Percentiles rank a stretch among this genome's conserved stretches.
Conservation (phyloP, 2,797 vertebrate genomes). For the Florisuga fusca region DNA sequence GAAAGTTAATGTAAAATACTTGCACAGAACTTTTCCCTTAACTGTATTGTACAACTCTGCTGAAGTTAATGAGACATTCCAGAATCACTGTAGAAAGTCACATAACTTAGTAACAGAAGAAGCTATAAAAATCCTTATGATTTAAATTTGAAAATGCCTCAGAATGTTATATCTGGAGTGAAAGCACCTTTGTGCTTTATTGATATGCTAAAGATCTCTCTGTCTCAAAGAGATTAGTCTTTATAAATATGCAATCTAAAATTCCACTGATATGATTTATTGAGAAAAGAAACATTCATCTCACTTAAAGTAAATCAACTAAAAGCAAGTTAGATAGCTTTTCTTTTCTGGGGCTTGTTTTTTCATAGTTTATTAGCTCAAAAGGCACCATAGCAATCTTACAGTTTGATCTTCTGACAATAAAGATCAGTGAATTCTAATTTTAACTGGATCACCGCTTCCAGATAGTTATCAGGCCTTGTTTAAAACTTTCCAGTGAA, state of each 20-base stretch:
- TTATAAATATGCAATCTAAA: neutral
- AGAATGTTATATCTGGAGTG: neutral
- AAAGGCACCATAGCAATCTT: neutral
- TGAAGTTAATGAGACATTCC: conserved; percentile 24
- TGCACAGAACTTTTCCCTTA: conserved; percentile 2
- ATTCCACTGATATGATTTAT: neutral
- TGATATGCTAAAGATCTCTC: neutral
- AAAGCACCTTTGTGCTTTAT: neutral
- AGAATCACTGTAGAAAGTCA: neutral
- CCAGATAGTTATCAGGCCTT: neutral
- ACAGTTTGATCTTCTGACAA: neutral
- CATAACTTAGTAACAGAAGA: neutral
- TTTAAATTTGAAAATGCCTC: conserved; percentile 16
- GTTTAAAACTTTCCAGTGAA: neutral
- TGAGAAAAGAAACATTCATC: neutral
- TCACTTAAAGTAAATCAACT: neutral
- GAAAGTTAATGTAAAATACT: neutral
- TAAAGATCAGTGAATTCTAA: neutral
- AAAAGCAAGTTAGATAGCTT: neutral
- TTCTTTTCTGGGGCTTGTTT: neutral
- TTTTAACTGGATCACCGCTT: neutral
- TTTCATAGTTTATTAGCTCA: neutral
- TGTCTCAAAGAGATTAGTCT: neutral
- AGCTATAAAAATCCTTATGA: neutral
- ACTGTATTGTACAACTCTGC: neutral